Evolutionary conservation across 2,113 vertebrate species (phyloP), one percentile per base, ranked within the genome.

Genomic region (Chlorocebus sabaeus): DNA sequence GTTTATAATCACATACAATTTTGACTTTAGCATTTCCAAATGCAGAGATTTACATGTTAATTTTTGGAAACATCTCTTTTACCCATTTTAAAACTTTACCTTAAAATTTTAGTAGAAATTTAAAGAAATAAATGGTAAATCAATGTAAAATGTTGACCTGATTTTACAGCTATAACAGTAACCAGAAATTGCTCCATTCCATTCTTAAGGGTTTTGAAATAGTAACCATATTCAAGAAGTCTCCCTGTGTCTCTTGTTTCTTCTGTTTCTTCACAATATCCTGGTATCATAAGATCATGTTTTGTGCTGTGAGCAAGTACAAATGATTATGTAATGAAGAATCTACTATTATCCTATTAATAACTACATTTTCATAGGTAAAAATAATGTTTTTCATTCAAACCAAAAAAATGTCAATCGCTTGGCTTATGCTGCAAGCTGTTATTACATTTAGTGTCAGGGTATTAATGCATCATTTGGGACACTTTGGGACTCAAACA

Each of bases 331-430:
- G 6, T 79, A 83, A 89, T 55, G 20, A 98, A 97, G 83, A 92
- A 1, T 9, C 8, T 72, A n/a, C 4, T 84, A 18, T 89, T 79
- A 93, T 96, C 98, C 83, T 93, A 79, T 45, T 87, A 67, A 81
- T 61, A 93, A 50, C 0, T 43, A 50, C 8, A 2, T 89, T 98
- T 82, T 82, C 57, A 64, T 8, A 10, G 2, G 2, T 43, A 90
- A 89, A 95, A 95, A n/a, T 13, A 8, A 72, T 14, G 35, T 97
- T 97, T 17, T 93, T 88, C 27, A 59, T 45, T 85, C 22, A 87
- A 90, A 85, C 25, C 52, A 73, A 76, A 75, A 43, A 64, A 70
- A 27, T 50, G 10, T 27, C 18, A 94, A 52, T 79, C 8, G 45
- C 7, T 90, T 84, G 14, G 16, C 45, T 93, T 95, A 96, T 95